Evolutionary conservation across 2,888 invertebrate genomes (phyloP).

Genomic region (Coremacera marginata): DNA sequence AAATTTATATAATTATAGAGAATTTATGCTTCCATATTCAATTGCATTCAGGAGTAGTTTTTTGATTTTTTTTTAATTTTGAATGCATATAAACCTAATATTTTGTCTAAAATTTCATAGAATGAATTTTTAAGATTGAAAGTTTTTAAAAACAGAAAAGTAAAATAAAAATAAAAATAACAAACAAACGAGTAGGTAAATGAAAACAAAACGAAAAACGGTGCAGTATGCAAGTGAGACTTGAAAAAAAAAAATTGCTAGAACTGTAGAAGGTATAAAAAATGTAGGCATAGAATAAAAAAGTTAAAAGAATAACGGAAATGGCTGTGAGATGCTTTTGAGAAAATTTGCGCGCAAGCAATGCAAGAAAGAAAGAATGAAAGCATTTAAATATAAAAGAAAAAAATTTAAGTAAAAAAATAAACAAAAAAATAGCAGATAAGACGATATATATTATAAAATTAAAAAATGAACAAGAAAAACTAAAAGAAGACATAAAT

Average conservation of each 20-base stretch:
- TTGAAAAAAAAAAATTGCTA: constrained; percentile 17
- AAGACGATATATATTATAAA: neutral
- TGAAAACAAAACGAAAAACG: constrained; percentile 2
- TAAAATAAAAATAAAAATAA: neutral
- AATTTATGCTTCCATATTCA: too few relatives aligned
- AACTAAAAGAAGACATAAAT: constrained; percentile 18
- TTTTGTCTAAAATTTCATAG: too few relatives aligned
- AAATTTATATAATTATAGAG: too few relatives aligned
- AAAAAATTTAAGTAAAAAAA: neutral
- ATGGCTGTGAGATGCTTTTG: constrained; percentile 35
- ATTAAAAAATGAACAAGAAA: constrained; percentile 19
- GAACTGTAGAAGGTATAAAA: neutral
- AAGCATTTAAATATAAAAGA: constrained; percentile 12
- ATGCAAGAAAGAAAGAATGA: neutral
- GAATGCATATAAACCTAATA: too few relatives aligned
- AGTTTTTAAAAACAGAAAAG: neutral
- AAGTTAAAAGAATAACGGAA: neutral
- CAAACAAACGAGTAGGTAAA: neutral
- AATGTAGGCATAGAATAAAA: neutral
- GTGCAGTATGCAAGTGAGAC: constrained; percentile 23
- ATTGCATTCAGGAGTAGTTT: too few relatives aligned
- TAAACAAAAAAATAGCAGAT: constrained; percentile 6
- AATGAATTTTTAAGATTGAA: neutral
- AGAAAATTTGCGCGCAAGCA: neutral
- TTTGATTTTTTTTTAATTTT: too few relatives aligned